Evolutionary conservation across 2,797 vertebrate genomes (phyloP), one percentile per base, ranked within the genome.

Genomic region (Apodemus agrarius): DNA sequence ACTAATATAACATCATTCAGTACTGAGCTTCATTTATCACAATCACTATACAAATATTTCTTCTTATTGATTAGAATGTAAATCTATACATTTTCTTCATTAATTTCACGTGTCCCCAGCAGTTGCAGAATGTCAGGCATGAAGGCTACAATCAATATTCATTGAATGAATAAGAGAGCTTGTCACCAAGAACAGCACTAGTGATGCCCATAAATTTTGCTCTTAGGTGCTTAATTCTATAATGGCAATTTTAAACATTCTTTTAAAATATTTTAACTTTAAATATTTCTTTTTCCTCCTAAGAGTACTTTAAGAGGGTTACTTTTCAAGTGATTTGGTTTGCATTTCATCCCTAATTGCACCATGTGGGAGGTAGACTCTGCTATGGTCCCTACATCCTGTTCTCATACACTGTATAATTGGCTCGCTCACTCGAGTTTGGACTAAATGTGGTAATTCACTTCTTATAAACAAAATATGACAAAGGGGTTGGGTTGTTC

Each of bases 291-390:
- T 90, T 74, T 87, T 75, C 85, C 61, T 22, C 61, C 78, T 65
- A 88, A 69, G 82, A 57, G 14, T 29, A 80, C 79, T 81, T 95
- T 88, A 74, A 79, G 37, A 76, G 34, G 91, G 61, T 88, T 95
- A n/a, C 67, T 72, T 96, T 94, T 74, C 37, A 91, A 21, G 11
- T 91, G n/a, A 86, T 63, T 79, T 76, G 31, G 80, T 78, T 90
- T 80, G 63, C 57, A 59, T 87, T 94, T 90, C 22, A 72, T 95
- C 90, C 91, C 90, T 89, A 89, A 82, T 78, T 78, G 17, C 3
- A 63, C 31, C 29, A 24, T 49, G 79, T 52, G 59, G 31, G 67
- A 91, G 93, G 61, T 22, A 82, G 31, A 26, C 59, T 94, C 17
- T 61, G 82, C 37, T 52, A 49, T 52, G 65, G n/a, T 81, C 16